Evolutionary conservation across 1,140 invertebrate genomes (phyloP), one percentile per base, ranked within the genome.

Genomic region (Globodera ellingtonae): DNA sequence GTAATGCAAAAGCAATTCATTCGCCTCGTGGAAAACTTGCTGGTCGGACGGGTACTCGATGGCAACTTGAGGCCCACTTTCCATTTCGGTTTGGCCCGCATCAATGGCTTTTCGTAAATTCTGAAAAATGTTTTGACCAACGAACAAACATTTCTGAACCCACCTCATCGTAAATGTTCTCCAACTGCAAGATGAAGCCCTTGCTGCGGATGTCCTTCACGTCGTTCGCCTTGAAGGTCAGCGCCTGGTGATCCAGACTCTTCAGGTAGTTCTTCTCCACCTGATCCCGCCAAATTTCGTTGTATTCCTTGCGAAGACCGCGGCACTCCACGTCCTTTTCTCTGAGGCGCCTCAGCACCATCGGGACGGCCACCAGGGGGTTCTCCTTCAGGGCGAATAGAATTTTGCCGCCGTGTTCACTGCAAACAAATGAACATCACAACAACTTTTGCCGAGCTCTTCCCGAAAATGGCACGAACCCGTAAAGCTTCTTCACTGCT

Each of bases 251-350:
- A 91, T 99, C 97, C 8, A 99, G 90, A 13, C 95, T 98, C 89
- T 98, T 98, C 35, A 98, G 91, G 90, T 98, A 98, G 90, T 96
- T 98, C 90, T 98, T 98, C 90, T 98, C 96, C 89, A 97, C 97
- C 90, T 98, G 96, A 90, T 98, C 97, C 46, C 95, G 92, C 97
- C 97, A 99, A 71, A 96, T 93, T 90, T 96, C 96, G 90, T 98
- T 98, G 89, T 98, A 98, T 72, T 93, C 93, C 91, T 97, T 96
- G 89, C 98, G 95, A 0, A 95, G 94, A 90, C 98, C 95, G 86
- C 95, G 92, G 97, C 97, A 99, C 89, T 99, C 97, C 86, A 96
- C 95, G 88, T 98, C 96, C 89, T 99, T 99, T 2, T 94, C 93
- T 90, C 97, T 97, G 15, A 99, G 91, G 69, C 90, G 89, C 79